Evolutionary conservation across 2,113 vertebrate genomes (phyloP).

Genomic region (Siniperca chuatsi): DNA sequence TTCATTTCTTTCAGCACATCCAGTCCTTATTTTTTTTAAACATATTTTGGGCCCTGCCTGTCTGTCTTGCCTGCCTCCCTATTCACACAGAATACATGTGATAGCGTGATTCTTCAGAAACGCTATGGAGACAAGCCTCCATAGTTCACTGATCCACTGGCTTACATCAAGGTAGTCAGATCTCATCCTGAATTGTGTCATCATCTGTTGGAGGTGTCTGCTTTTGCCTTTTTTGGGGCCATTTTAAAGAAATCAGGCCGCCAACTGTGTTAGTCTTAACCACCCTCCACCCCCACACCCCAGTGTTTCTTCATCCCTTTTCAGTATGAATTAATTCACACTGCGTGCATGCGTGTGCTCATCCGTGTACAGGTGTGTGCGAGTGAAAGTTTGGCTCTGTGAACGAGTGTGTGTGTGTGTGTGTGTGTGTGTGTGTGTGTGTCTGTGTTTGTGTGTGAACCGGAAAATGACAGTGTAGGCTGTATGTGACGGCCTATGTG

Average conservation of each 20-base stretch:
- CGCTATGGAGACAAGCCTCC: constrained; percentile 39
- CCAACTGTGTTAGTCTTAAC: constrained; percentile 69
- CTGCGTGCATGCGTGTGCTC: constrained; percentile 60
- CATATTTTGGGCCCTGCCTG: constrained; percentile 56
- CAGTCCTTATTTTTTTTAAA: constrained; percentile 21
- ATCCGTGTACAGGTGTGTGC: constrained; percentile 64
- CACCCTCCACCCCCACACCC: constrained; percentile 63
- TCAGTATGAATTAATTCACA: constrained; percentile 73
- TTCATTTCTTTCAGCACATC: constrained; percentile 57
- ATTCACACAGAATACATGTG: constrained; percentile 54
- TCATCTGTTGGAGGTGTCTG: constrained; percentile 42
- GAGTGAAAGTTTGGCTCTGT: constrained; percentile 57
- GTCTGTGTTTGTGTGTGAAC: constrained; percentile 6
- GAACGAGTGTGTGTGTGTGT: constrained; percentile 4
- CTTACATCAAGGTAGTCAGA: constrained; percentile 50
- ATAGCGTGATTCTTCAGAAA: constrained; percentile 45
- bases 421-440: constrained; percentile 5
- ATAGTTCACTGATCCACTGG: constrained; percentile 45
- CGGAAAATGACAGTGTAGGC: constrained; percentile 40
- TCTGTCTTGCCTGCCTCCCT: constrained; percentile 62
- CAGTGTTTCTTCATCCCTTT: constrained; percentile 55
- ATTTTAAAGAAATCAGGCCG: constrained; percentile 69
- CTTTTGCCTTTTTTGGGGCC: constrained; percentile 36
- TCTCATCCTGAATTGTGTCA: constrained; percentile 51
- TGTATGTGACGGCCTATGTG: constrained; percentile 38